Percentiles rank a stretch among this genome's conserved stretches.
Conservation (phyloP, 2,113 vertebrate species). For the Oophaga pumilio region DNA sequence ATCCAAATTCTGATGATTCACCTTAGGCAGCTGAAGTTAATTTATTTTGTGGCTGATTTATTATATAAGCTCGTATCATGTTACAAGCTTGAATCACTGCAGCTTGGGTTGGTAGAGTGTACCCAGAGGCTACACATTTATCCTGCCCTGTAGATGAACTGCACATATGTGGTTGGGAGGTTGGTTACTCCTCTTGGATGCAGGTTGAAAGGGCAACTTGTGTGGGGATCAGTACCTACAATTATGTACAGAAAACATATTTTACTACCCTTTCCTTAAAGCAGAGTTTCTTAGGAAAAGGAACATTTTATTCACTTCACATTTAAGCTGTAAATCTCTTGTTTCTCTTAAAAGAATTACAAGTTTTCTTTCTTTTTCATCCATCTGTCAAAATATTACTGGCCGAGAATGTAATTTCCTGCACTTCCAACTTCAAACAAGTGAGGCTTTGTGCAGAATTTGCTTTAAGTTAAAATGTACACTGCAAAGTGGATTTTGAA, state of each 20-base stretch:
- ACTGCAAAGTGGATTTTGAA: constrained; percentile 20
- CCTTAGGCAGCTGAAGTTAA: constrained; percentile 36
- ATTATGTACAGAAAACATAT: background rate
- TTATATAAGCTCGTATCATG: constrained; percentile 41
- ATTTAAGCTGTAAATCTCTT: constrained; percentile 25
- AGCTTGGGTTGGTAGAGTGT: background rate
- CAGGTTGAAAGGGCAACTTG: constrained; percentile 7
- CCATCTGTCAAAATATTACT: constrained; percentile 51
- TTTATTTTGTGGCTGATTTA: constrained; percentile 47
- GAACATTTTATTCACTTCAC: background rate
- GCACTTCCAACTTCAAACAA: constrained; percentile 40
- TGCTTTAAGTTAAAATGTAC: constrained; percentile 34
- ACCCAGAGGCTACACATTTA: background rate
- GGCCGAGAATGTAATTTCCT: constrained; percentile 47
- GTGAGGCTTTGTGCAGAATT: constrained; percentile 18
- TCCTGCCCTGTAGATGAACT: constrained; percentile 5
- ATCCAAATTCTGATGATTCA: constrained; percentile 41
- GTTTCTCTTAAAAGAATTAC: constrained; percentile 32
- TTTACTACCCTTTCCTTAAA: background rate
- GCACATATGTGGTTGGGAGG: constrained; percentile 16
- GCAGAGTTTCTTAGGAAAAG: background rate
- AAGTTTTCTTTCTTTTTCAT: constrained; percentile 39
- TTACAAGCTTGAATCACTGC: constrained; percentile 43
- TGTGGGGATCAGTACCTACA: background rate
- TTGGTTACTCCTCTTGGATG: background rate